Evolutionary conservation across 2,113 vertebrate genomes (phyloP).

Genomic region (Bubo bubo): DNA sequence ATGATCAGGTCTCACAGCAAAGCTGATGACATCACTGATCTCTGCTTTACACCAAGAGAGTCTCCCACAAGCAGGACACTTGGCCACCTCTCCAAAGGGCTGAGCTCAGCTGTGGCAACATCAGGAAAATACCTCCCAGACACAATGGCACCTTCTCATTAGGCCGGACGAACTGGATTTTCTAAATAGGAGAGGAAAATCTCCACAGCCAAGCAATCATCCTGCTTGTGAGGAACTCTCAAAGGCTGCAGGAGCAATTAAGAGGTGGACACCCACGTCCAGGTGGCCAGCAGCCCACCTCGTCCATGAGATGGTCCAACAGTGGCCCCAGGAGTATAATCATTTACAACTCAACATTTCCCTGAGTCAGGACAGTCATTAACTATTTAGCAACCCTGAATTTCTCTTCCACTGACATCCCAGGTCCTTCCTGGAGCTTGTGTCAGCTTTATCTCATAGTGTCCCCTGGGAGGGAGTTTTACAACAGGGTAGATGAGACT

Average conservation of each 20-base stretch:
- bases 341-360: neutral
- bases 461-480: neutral
- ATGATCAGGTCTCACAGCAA: neutral
- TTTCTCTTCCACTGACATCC: neutral
- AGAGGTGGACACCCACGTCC: neutral
- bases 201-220: rapidly evolving
- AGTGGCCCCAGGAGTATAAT: neutral
- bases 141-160: neutral
- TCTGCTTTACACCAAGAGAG: neutral
- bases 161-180: neutral
- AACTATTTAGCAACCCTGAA: neutral
- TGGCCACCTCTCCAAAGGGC: neutral
- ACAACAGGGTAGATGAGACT: neutral
- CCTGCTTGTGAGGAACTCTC: neutral
- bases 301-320: neutral
- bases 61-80: neutral
- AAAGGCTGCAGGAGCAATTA: neutral
- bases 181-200: neutral
- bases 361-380: neutral
- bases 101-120: neutral
- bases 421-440: neutral
- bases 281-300: neutral
- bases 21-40: neutral
- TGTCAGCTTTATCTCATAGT: neutral
- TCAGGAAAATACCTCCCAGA: neutral